Base-by-base conservation (phyloP, 2,797 vertebrate species). In the Poecilia picta region DNA sequence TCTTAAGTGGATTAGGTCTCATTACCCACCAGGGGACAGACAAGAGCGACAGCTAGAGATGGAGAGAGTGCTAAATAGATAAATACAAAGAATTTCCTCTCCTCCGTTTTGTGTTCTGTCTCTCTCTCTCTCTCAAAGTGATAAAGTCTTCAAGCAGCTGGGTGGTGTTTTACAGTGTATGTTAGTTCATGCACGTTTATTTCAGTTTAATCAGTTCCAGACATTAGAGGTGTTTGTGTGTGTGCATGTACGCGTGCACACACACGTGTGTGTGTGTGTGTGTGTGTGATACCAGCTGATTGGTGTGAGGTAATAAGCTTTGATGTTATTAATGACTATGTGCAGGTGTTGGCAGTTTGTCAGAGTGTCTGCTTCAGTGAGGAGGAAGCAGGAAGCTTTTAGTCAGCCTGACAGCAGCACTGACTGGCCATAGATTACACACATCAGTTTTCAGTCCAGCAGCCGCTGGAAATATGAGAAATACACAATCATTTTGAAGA, bases 1-100 rank as follows among this genome's bases (percentile, higher is more conserved):
- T 82, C 83, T 91, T 91, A 91, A 93, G 88, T 92, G 91, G 92
- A 93, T 92, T 93, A 93, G 78, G 43, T 88, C 88, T 89, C 82
- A 94, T 92, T 93, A 92, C 89, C 85, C 93, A 91, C 91, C 85
- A 80, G 89, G 89, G 91, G 88, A 90, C 84, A 31, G 77, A 81
- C 3, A 79, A 57, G 72, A 77, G 75, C 64, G 75, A 62, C 73
- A 73, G n/a, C 57, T 11, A 11, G 71, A 43, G 72, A 53, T 51
- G 39, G 82, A 79, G 55, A 76, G 75, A 73, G 90, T 88, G 83
- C 89, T 89, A 88, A 91, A 91, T 83, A 90, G 88, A 94, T 89
- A 92, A 87, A 92, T 90, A 81, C 86, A 90, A 89, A 91, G 85
- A 85, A 89, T 91, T 91, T 90, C 80, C 87, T 90, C 74, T 86